Evolutionary conservation across 2,797 vertebrate species (phyloP).

Genomic region (Sarcophilus harrisii): DNA sequence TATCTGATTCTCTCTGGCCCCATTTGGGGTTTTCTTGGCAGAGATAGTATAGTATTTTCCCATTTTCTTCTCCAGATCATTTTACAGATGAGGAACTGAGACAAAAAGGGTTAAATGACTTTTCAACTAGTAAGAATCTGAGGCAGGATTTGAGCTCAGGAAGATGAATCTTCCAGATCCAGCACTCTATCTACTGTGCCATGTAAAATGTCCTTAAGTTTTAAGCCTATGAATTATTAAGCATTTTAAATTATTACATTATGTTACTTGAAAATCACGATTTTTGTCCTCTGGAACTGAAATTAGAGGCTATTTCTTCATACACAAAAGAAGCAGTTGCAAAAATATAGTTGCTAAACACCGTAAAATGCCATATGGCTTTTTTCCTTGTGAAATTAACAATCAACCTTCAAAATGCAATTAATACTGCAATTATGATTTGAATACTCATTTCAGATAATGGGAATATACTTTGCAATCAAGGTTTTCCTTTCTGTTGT

Average conservation of each 20-base stretch:
- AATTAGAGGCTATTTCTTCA: neutral
- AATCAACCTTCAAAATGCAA: slow-evolving; percentile 40
- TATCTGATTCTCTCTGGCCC: neutral
- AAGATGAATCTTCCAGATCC: neutral
- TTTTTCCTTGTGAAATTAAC: slow-evolving; percentile 54
- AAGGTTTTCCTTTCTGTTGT: neutral
- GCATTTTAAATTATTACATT: slow-evolving; percentile 25
- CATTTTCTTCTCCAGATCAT: neutral
- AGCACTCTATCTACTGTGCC: neutral
- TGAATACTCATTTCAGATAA: slow-evolving; percentile 56
- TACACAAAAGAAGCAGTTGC: slow-evolving; percentile 31
- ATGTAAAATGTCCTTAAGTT: neutral
- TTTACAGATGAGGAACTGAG: neutral
- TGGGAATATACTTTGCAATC: slow-evolving; percentile 26
- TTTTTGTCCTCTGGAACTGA: slow-evolving; percentile 30
- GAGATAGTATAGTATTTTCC: neutral
- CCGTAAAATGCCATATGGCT: slow-evolving; percentile 33
- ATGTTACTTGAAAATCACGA: neutral
- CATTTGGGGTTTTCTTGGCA: neutral
- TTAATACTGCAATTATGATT: slow-evolving; percentile 50
- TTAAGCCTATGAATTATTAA: slow-evolving; percentile 22
- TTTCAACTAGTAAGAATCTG: neutral
- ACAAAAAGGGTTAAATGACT: neutral
- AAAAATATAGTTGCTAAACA: slow-evolving; percentile 38
- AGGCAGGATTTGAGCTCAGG: neutral